Evolutionary conservation across 1,140 invertebrate species (phyloP).

Genomic region (Dufourea novaeangliae): DNA sequence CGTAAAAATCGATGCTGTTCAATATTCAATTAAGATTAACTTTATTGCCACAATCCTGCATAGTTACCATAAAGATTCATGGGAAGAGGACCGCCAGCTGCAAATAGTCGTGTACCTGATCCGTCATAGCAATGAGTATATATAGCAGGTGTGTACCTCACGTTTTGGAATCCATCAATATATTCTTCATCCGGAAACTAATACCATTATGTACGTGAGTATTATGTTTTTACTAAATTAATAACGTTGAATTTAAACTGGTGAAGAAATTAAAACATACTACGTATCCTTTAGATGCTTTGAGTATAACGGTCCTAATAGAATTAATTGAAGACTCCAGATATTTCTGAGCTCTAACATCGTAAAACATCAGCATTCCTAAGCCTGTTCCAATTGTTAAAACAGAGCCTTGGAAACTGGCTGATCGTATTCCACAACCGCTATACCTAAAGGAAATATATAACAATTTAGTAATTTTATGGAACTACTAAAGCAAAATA

Average conservation of each 20-base stretch:
- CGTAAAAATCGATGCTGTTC: conserved; percentile 42
- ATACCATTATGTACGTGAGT: conserved; percentile 47
- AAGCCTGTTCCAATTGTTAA: conserved; percentile 96
- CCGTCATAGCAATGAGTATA: conserved; percentile 98
- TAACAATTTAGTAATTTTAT: background rate
- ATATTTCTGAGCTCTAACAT: conserved; percentile 94
- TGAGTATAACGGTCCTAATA: conserved; percentile 92
- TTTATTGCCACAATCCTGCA: conserved; percentile 87
- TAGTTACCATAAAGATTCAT: conserved; percentile 92
- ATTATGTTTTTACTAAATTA: background rate
- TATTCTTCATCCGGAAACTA: conserved; percentile 92
- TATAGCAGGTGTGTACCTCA: conserved; percentile 95
- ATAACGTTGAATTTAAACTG: conserved; percentile 1
- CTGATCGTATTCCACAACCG: conserved; percentile 93
- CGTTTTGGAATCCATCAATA: conserved; percentile 90
- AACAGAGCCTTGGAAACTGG: conserved; percentile 94
- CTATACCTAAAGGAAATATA: conserved; percentile 85
- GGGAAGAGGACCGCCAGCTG: conserved; percentile 95
- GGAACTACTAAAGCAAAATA: background rate
- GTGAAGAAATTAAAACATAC: conserved; percentile 83
- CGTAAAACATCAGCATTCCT: conserved; percentile 96
- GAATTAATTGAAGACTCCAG: conserved; percentile 94
- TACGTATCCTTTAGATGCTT: conserved; percentile 94
- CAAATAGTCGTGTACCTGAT: conserved; percentile 94
- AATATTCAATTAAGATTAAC: conserved; percentile 36